Percentiles rank a stretch among this genome's conserved stretches.
Evolutionary conservation across 2,797 vertebrate species (phyloP).

Genomic region (Esox lucius): DNA sequence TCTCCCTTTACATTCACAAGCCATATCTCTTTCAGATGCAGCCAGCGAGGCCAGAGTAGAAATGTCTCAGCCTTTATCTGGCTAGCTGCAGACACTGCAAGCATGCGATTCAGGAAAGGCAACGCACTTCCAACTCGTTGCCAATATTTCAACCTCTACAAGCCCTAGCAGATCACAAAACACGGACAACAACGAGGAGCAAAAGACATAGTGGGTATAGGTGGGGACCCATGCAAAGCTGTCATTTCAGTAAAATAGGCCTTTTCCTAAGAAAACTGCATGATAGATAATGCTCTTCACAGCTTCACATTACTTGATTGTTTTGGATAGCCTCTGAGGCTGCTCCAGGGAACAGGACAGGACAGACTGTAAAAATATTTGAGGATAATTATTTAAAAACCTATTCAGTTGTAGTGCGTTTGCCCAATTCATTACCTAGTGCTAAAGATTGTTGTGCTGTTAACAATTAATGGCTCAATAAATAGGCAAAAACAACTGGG

Average conservation of each 20-base stretch:
- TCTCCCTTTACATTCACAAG: constrained; percentile 27
- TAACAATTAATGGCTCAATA: constrained; percentile 29
- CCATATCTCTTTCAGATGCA: constrained; percentile 42
- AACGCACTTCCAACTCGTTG: constrained; percentile 43
- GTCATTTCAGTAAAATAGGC: constrained; percentile 53
- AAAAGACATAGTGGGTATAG: constrained; percentile 20
- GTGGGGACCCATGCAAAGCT: constrained; percentile 17
- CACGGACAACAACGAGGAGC: neutral
- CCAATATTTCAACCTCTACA: constrained; percentile 31
- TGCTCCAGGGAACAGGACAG: constrained; percentile 22
- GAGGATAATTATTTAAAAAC: neutral
- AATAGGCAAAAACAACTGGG: constrained; percentile 13
- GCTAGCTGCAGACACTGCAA: constrained; percentile 50
- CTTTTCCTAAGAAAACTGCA: constrained; percentile 24
- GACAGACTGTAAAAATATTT: constrained; percentile 11
- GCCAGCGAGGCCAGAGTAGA: constrained; percentile 28
- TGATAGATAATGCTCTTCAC: constrained; percentile 46
- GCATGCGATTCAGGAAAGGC: constrained; percentile 49
- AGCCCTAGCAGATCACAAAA: constrained; percentile 21
- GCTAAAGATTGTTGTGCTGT: constrained; percentile 11
- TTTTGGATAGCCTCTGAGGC: constrained; percentile 16
- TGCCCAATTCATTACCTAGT: neutral
- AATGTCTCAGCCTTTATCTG: constrained; percentile 54
- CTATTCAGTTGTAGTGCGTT: neutral
- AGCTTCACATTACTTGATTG: constrained; percentile 60